Base-by-base conservation (phyloP, 2,888 invertebrate genomes). In the Sisyra nigra region DNA sequence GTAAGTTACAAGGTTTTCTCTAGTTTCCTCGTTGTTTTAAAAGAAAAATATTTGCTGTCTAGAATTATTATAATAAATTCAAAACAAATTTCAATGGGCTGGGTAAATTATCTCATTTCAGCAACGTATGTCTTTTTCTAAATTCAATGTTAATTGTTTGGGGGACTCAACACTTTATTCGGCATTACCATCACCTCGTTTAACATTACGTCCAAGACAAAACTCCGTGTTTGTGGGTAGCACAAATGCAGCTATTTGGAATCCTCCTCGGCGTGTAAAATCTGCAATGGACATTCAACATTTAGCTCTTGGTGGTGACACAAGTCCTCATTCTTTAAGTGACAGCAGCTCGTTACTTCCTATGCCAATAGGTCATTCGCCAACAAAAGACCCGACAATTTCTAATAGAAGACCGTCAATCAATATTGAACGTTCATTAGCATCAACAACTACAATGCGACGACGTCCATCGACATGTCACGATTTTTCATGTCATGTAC, bases 141-240 rank as follows among this genome's bases (percentile, higher is more conserved):
- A 81, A 52, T 72, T 69, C 64, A 73, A 72, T 60, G 64, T 73
- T 42, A 78, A 76, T 52, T 77, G 76, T 52, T 65, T 77, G 54
- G 69, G 68, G 42, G 67, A 69, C 45, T 55, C 52, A 49, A 58
- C 55, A 14, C 53, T 61, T 41, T 66, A 54, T 52, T 54, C 62
- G 45, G 61, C 57, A 33, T 57, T 57, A 49, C 59, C 57, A 49
- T 63, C 58, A 47, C 62, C 59, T 47, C 63, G 54, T 51, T 61
- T 55, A 47, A 53, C 48, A 44, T 51, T 54, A 34, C 63, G 80
- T 14, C 75, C 73, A 1, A 65, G 81, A 9, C 80, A 87, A 66
- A 88, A 88, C 63, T 88, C 88, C 3, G 87, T 89, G 11, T 88
- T 89, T 64, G 86, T 87, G 29, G 80, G 84, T 45, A 74, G 75